Percentiles rank a stretch among this genome's conserved stretches.
Conservation (phyloP, 2,888 invertebrate species). For the Tipula lateralis region DNA sequence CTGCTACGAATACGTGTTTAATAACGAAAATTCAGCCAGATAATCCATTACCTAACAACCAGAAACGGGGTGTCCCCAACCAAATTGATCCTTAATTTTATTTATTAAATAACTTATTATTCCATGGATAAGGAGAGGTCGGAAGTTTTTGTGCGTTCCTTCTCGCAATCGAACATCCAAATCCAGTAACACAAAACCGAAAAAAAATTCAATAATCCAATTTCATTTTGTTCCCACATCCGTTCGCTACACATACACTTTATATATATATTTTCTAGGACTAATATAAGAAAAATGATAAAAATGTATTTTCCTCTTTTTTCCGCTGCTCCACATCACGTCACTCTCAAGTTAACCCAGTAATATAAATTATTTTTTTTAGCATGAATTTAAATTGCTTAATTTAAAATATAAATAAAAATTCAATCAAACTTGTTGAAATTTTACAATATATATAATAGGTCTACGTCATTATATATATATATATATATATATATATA, state of each 20-base stretch:
- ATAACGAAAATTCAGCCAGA: too few relatives aligned
- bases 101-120: too few relatives aligned
- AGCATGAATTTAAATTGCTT: neutral
- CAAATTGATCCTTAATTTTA: too few relatives aligned
- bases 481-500: too few relatives aligned
- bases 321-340: neutral
- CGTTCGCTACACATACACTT: too few relatives aligned
- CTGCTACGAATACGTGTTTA: too few relatives aligned
- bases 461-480: too few relatives aligned
- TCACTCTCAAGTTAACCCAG: neutral
- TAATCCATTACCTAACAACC: too few relatives aligned
- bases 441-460: too few relatives aligned
- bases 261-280: neutral
- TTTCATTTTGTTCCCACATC: neutral
- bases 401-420: neutral
- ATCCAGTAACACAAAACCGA: neutral
- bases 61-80: too few relatives aligned
- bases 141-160: neutral
- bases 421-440: conserved; percentile 11
- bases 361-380: neutral
- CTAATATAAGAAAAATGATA: neutral
- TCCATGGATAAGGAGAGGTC: too few relatives aligned
- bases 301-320: neutral
- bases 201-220: neutral
- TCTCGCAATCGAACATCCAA: neutral